Evolutionary conservation across 2,888 invertebrate species (phyloP).

Genomic region (Lobophora halterata): DNA sequence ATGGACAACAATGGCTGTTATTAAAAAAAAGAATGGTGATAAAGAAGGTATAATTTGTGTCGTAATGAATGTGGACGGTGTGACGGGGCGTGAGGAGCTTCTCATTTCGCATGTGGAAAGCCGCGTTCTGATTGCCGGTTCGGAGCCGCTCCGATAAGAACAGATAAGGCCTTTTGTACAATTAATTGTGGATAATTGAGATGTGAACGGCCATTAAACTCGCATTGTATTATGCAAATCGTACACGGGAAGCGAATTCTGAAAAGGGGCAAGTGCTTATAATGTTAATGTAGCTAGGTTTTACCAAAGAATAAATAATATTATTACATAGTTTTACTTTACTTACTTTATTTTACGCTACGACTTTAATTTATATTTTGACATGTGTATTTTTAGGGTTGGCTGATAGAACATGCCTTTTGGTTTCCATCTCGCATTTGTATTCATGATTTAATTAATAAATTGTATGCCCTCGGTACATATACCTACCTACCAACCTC

Average conservation of each 20-base stretch:
- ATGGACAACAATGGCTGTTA: slow-evolving; percentile 75
- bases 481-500: too few relatives aligned
- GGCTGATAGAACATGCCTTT: too few relatives aligned
- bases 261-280: too few relatives aligned
- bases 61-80: slow-evolving; percentile 69
- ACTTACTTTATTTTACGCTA: too few relatives aligned
- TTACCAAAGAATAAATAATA: too few relatives aligned
- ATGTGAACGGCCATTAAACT: slow-evolving; percentile 26
- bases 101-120: slow-evolving; percentile 67
- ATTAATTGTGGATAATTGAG: slow-evolving; percentile 71
- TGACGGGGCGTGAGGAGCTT: slow-evolving; percentile 73
- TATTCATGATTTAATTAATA: too few relatives aligned
- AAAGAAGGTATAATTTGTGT: slow-evolving; percentile 74
- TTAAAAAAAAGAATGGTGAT: slow-evolving; percentile 73
- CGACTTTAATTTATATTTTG: too few relatives aligned
- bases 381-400: too few relatives aligned
- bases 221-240: slow-evolving; percentile 25
- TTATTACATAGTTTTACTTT: too few relatives aligned
- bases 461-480: too few relatives aligned
- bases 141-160: slow-evolving; percentile 57
- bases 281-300: too few relatives aligned
- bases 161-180: slow-evolving; percentile 50
- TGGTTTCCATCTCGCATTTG: too few relatives aligned
- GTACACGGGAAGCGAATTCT: slow-evolving; percentile 9
- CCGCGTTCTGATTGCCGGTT: slow-evolving; percentile 57